phyloP scores from a whole-genome alignment of 2,888 invertebrate species.

The Nomada fabriciana region DNA sequence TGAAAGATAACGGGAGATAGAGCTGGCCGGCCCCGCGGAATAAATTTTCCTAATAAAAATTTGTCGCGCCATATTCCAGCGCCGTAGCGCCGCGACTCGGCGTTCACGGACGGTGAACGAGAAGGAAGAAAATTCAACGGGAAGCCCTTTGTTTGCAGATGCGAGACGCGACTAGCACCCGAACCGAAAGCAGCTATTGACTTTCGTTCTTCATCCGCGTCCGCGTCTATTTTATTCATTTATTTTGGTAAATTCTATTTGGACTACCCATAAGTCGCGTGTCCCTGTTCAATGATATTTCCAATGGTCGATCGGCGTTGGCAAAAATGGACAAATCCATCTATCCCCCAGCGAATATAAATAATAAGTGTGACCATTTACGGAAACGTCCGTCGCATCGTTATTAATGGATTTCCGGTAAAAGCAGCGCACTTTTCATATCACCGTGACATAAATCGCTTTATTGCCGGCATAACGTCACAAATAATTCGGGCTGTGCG shows the following conservation, averaged over 20 bases:
- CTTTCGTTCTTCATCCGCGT: neutral
- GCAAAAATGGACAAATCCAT: slow-evolving; percentile 22
- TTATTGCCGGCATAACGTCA: slow-evolving; percentile 32
- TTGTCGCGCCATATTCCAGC: slow-evolving; percentile 5
- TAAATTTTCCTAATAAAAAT: slow-evolving; percentile 60
- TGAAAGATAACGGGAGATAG: slow-evolving; percentile 53
- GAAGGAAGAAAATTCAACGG: neutral
- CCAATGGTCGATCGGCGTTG: slow-evolving; percentile 8
- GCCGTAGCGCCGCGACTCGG: neutral
- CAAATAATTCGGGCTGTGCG: slow-evolving; percentile 38
- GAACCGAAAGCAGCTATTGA: neutral
- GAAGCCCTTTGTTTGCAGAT: neutral
- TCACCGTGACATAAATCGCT: slow-evolving; percentile 38
- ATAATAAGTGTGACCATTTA: slow-evolving; percentile 54
- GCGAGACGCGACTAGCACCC: neutral
- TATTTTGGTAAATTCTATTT: neutral
- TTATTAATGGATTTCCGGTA: slow-evolving; percentile 50
- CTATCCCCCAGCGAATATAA: slow-evolving; percentile 26
- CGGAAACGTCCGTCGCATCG: slow-evolving; percentile 21
- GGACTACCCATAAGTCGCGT: neutral
- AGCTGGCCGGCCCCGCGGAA: slow-evolving; percentile 34
- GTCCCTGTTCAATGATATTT: slow-evolving; percentile 1
- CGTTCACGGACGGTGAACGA: neutral
- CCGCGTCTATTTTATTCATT: neutral
- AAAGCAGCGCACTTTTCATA: slow-evolving; percentile 45